These are phyloP conservation scores for Fukomys damarensis DNA, from an alignment of 2,113 vertebrate species.

Conservation along the genomic window DNA sequence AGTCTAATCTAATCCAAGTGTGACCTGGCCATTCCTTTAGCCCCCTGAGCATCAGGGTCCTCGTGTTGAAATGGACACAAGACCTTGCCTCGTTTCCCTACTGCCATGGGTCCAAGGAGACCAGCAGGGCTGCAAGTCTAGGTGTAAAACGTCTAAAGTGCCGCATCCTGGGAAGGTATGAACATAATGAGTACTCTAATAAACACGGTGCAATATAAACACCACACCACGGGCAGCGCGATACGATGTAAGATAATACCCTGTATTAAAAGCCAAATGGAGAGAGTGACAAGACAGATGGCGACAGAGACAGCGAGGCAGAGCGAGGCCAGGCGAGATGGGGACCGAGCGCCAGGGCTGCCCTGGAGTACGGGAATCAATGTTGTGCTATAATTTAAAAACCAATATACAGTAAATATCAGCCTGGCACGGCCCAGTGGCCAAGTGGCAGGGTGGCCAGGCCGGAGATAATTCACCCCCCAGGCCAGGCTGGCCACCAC, in stretches of 20 bases:
- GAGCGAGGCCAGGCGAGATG: not conserved
- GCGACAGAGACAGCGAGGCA: not conserved
- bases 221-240: accelerated
- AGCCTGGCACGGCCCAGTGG: not conserved
- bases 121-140: not conserved
- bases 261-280: not conserved
- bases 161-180: accelerated
- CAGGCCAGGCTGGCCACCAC: not conserved
- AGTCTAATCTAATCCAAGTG: not conserved
- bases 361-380: conserved; percentile 76
- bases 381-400: conserved; percentile 83
- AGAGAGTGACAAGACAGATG: conserved; percentile 19
- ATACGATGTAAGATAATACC: not conserved
- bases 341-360: not conserved
- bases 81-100: not conserved
- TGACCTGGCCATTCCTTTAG: conserved; percentile 52
- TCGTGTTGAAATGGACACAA: not conserved
- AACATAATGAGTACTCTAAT: not conserved
- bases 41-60: not conserved
- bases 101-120: not conserved
- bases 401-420: conserved; percentile 81
- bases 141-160: not conserved
- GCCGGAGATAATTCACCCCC: conserved; percentile 67
- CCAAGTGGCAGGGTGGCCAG: not conserved
- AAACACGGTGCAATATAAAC: not conserved